Conservation (phyloP, 30 jellyfish, hydroid and myxozoan species). For the Chironex yamaguchii region DNA sequence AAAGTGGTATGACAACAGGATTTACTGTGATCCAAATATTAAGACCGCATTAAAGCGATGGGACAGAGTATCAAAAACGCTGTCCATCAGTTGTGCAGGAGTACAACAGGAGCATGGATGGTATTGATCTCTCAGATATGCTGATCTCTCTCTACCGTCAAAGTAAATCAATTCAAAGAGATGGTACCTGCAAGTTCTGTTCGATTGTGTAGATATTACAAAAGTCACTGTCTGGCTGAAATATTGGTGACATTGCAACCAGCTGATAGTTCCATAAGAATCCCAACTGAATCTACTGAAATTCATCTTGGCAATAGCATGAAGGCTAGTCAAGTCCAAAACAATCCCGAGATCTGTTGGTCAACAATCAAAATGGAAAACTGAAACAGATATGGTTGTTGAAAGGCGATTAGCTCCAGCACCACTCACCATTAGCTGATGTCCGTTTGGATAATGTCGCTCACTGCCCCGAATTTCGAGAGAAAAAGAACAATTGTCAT, state of each 20-base stretch:
- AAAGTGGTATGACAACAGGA: constrained; percentile 69
- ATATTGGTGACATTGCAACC: constrained; percentile 4
- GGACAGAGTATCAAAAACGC: constrained; percentile 13
- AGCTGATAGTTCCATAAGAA: background rate
- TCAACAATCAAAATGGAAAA: constrained; percentile 45
- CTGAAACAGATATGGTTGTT: background rate
- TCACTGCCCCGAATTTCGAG: constrained; percentile 69
- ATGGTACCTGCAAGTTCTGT: constrained; percentile 34
- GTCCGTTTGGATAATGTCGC: constrained; percentile 31
- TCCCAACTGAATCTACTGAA: constrained; percentile 24
- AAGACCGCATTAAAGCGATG: constrained; percentile 25
- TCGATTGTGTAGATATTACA: constrained; percentile 49
- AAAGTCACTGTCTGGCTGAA: constrained; percentile 54
- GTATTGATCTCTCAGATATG: constrained; percentile 31
- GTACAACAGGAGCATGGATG: constrained; percentile 24
- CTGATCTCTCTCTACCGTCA: constrained; percentile 12
- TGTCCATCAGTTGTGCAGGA: constrained; percentile 33
- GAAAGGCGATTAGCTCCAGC: too few species aligned
- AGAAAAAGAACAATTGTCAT: constrained; percentile 31
- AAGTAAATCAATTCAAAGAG: constrained; percentile 4
- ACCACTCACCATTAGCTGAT: too few species aligned
- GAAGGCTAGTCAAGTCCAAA: background rate
- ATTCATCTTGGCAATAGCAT: background rate
- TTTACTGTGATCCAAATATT: constrained; percentile 67
- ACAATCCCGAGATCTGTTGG: constrained; percentile 16